Evolutionary conservation across 2,797 vertebrate genomes (phyloP).

Genomic region (Oreonectes daqikongensis): DNA sequence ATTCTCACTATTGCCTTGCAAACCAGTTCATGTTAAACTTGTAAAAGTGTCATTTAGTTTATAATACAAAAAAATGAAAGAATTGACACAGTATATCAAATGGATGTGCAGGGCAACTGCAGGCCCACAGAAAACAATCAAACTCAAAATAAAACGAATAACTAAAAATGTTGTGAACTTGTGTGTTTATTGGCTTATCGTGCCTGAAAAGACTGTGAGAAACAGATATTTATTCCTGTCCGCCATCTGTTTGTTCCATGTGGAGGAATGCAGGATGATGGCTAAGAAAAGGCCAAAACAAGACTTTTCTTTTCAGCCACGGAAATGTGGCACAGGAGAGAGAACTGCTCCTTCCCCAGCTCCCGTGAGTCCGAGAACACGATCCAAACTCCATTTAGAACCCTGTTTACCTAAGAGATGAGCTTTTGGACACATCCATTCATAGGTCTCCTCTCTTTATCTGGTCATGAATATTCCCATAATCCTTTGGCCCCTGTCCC

Average conservation of each 20-base stretch:
- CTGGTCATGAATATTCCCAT: slow-evolving; percentile 95
- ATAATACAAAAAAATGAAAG: background rate
- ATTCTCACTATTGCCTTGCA: too few relatives aligned
- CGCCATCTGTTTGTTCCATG: slow-evolving; percentile 77
- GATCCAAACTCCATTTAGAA: slow-evolving; percentile 82
- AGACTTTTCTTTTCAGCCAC: slow-evolving; percentile 68
- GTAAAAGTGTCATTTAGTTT: background rate
- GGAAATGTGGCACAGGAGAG: slow-evolving; percentile 64
- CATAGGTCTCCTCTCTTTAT: slow-evolving; percentile 84
- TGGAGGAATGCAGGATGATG: slow-evolving; percentile 61
- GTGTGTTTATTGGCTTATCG: slow-evolving; percentile 55
- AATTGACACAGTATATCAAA: background rate
- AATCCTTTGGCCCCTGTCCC: slow-evolving; percentile 87
- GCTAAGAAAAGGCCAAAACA: slow-evolving; percentile 68
- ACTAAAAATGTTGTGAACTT: slow-evolving; percentile 21
- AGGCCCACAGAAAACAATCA: slow-evolving; percentile 16
- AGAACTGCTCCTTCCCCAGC: slow-evolving; percentile 66
- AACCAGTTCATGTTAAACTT: too few relatives aligned
- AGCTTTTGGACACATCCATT: slow-evolving; percentile 88
- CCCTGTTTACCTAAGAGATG: slow-evolving; percentile 94
- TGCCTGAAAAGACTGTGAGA: slow-evolving; percentile 63
- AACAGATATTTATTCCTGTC: slow-evolving; percentile 71
- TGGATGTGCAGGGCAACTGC: background rate
- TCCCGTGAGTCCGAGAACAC: slow-evolving; percentile 66
- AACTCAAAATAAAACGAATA: slow-evolving; percentile 46